phyloP scores from a whole-genome alignment of 2,113 vertebrate genomes.

The Cercopithecus mona region DNA sequence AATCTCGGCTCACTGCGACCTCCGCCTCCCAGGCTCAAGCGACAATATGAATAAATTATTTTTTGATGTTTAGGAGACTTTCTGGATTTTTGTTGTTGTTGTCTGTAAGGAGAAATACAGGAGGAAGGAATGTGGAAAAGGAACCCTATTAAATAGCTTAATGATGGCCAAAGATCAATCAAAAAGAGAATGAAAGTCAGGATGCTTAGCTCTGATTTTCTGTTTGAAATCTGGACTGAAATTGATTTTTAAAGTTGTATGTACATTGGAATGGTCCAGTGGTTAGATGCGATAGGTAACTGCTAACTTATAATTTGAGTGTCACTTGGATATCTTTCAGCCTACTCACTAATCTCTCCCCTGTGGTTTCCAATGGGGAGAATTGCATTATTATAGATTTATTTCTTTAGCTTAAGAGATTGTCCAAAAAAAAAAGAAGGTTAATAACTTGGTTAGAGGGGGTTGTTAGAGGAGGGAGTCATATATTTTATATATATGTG shows the following conservation, averaged over 20 bases:
- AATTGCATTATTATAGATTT: neutral
- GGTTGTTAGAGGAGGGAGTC: neutral
- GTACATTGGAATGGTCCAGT: neutral
- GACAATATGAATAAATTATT: neutral
- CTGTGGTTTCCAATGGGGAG: neutral
- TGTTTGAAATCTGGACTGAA: neutral
- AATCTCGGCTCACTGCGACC: no score
- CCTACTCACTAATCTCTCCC: neutral
- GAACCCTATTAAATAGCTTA: neutral
- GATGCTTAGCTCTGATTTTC: neutral
- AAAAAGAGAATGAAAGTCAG: neutral
- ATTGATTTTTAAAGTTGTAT: neutral
- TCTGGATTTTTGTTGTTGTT: neutral
- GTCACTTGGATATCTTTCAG: neutral
- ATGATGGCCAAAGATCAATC: neutral
- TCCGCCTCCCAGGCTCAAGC: no score
- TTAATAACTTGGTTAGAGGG: neutral
- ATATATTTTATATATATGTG: neutral
- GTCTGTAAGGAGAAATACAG: neutral
- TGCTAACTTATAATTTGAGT: neutral
- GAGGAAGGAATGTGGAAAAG: neutral
- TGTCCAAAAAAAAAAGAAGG: neutral
- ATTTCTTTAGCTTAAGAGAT: neutral
- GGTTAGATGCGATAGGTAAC: neutral
- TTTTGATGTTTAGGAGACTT: neutral